Evolutionary conservation across 1,140 invertebrate species (phyloP), one percentile per base, ranked within the genome.

Genomic region (Lutraria rhynchaena): DNA sequence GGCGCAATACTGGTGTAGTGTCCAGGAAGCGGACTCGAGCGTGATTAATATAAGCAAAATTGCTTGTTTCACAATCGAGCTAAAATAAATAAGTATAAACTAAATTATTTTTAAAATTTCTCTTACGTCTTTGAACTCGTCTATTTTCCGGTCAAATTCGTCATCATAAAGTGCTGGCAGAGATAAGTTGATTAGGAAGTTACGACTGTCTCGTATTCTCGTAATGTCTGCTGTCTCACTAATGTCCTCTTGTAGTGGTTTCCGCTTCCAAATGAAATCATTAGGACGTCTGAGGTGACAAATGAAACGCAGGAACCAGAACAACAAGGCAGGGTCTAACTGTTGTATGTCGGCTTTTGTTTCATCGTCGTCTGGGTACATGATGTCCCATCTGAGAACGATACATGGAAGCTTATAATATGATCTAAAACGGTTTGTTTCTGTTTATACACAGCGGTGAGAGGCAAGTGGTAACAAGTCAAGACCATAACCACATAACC

Each of bases 191-290:
- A 81, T 73, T 4, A 74, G 44, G 35, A 81, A 81, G 33, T 81
- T 81, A 1, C 78, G 17, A 33, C 22, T 35, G 22, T 81, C 78
- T 17, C 78, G 67, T 49, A 81, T 63, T 31, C 78, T 70, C 29
- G 70, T 69, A 29, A 81, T 65, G 44, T 81, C 69, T 19, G 51
- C 78, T 7, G 78, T 65, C 31, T 81, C 78, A 13, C 51, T 81
- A 31, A 81, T 22, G 41, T 81, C 78, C 44, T 73, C 60, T 17
- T 67, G 29, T 24, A 67, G 33, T 51, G 78, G 78, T 61, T 74
- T 73, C 37, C 78, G 67, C 53, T 74, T 73, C 78, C 78, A 81
- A 15, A 81, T 71, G 35, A 81, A 81, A 31, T 81, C 78, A 27
- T 81, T 81, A 1, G 67, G 70, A 17, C 69, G 69, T 58, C 57